Evolutionary conservation across 2,888 invertebrate genomes (phyloP).

Genomic region (Sarcophaga carnaria): DNA sequence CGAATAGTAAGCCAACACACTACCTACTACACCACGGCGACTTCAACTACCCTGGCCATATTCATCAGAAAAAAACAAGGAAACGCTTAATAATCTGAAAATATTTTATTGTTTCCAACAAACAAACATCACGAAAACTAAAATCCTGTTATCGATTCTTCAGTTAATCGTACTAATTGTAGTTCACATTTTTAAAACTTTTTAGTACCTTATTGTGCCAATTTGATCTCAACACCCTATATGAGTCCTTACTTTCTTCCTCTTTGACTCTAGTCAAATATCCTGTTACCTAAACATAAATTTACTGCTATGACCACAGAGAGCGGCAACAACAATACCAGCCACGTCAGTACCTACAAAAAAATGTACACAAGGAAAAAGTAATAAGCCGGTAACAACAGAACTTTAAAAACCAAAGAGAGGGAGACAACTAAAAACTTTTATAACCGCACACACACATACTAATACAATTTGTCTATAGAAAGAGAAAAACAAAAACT

Average conservation of each 20-base stretch:
- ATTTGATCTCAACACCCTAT: no score
- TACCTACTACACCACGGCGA: no score
- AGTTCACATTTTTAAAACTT: no score
- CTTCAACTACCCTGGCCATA: no score
- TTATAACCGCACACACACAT: constrained; percentile 18
- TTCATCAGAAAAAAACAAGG: no score
- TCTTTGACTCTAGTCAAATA: constrained; percentile 35
- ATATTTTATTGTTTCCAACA: no score
- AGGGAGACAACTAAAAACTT: constrained; percentile 1
- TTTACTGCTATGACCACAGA: constrained; percentile 52
- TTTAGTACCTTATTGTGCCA: no score
- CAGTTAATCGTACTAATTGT: no score
- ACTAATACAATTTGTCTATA: background rate
- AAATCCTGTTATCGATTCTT: no score
- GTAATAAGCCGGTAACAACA: constrained; percentile 59
- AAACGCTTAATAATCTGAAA: no score
- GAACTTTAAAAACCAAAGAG: background rate
- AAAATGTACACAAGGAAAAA: constrained; percentile 29
- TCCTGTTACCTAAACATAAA: constrained; percentile 62
- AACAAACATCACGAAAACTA: no score
- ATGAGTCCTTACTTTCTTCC: background rate
- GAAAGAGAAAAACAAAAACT: background rate
- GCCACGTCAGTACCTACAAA: background rate
- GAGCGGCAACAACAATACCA: constrained; percentile 9
- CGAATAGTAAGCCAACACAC: no score